These are phyloP conservation scores for Panthera tigris DNA, from an alignment of 2,113 vertebrate genomes.

Conservation along the genomic window DNA sequence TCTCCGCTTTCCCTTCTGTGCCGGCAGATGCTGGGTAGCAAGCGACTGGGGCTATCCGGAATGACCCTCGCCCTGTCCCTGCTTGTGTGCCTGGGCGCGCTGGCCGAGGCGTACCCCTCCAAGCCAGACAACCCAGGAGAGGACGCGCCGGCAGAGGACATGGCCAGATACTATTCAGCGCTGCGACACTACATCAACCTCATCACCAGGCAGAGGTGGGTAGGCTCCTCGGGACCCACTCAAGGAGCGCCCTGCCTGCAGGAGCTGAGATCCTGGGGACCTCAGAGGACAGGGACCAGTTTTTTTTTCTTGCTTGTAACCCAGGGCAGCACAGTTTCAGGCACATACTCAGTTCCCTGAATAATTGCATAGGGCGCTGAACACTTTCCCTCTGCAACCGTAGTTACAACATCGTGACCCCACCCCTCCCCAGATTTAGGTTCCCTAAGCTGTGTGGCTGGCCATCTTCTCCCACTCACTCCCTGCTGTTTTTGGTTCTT, in stretches of 20 bases:
- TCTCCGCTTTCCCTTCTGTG: background rate
- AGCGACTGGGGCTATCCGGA: constrained; percentile 89
- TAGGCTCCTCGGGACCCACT: fast-evolving
- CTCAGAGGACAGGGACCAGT: background rate
- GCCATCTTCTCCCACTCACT: background rate
- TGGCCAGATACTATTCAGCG: constrained; percentile 98
- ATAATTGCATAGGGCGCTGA: background rate
- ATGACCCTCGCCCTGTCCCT: constrained; percentile 91
- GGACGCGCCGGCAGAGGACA: constrained; percentile 94
- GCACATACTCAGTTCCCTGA: background rate
- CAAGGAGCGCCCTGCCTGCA: fast-evolving
- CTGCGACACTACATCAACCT: constrained; percentile 99
- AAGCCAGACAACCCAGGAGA: constrained; percentile 97
- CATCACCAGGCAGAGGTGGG: constrained; percentile 98
- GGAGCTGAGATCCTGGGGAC: too few species aligned
- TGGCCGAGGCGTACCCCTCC: constrained; percentile 95
- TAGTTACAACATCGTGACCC: background rate
- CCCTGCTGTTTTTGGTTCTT: background rate
- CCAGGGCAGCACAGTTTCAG: background rate
- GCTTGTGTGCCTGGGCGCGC: constrained; percentile 91
- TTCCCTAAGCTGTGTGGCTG: background rate
- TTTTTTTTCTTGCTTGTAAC: background rate
- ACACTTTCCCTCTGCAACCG: background rate
- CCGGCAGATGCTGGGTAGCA: constrained; percentile 92
- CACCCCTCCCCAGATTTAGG: too few species aligned